Conservation (phyloP, 1,140 invertebrate genomes). For the Formica exsecta region DNA sequence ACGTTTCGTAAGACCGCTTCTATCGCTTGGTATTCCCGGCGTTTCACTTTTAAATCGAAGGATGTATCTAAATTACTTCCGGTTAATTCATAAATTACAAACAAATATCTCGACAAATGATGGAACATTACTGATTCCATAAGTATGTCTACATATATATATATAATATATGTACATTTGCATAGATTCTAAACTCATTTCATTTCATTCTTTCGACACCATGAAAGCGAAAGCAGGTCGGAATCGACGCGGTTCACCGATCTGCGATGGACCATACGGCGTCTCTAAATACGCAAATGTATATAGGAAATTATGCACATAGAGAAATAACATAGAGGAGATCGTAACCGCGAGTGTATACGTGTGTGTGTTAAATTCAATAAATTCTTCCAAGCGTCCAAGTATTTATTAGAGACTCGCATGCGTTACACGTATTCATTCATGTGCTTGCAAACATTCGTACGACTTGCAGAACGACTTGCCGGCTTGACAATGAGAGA, state of each 20-base stretch:
- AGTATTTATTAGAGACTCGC: too few species aligned
- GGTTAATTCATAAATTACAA: not conserved
- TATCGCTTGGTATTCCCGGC: not conserved
- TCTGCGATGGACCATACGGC: constrained; percentile 37
- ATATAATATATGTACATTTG: too few species aligned
- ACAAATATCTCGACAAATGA: not conserved
- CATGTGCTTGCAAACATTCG: not conserved
- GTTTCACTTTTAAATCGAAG: constrained; percentile 29
- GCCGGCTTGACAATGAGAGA: constrained; percentile 37
- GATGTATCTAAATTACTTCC: not conserved
- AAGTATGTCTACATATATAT: not conserved
- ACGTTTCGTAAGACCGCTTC: constrained; percentile 15
- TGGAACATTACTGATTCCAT: not conserved
- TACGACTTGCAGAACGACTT: not conserved
- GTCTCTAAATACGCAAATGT: not conserved
- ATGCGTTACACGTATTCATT: not conserved
- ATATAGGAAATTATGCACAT: not conserved
- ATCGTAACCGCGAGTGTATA: too few species aligned
- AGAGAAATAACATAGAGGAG: too few species aligned
- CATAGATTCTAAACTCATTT: constrained; percentile 12
- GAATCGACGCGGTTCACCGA: constrained; percentile 51
- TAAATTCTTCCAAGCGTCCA: too few species aligned
- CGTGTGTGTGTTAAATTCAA: too few species aligned
- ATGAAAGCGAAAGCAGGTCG: constrained; percentile 56
- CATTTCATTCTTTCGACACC: constrained; percentile 51